Conservation (phyloP, 1,140 invertebrate genomes). For the Apis mellifera region DNA sequence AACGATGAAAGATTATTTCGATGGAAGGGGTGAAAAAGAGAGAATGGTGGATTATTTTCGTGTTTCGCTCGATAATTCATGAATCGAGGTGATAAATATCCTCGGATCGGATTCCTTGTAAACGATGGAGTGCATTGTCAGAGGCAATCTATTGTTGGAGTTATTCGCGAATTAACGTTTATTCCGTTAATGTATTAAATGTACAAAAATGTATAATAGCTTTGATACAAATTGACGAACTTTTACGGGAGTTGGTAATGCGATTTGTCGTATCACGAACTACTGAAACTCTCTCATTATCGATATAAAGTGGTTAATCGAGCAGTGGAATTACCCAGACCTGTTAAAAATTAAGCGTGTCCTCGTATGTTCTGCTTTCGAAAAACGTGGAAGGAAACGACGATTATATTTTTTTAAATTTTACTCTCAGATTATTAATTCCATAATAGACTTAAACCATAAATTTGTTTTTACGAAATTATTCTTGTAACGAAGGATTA, state of each 20-base stretch:
- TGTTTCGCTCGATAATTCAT: background rate
- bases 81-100: background rate
- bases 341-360: too few relatives aligned
- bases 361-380: too few relatives aligned
- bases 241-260: slow-evolving; percentile 2
- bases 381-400: too few relatives aligned
- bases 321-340: too few relatives aligned
- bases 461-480: too few relatives aligned
- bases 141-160: background rate
- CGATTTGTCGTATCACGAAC: background rate
- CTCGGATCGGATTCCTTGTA: background rate
- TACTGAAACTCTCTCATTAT: slow-evolving; percentile 6
- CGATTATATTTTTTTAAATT: too few relatives aligned
- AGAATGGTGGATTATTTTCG: background rate
- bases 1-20: background rate
- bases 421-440: too few relatives aligned
- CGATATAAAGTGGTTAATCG: background rate
- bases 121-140: background rate
- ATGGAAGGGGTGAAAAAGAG: background rate
- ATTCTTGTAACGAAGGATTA: too few relatives aligned
- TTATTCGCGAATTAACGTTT: background rate
- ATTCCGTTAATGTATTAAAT: background rate
- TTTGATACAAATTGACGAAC: background rate
- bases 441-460: too few relatives aligned
- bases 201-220: background rate